phyloP scores from a whole-genome alignment of 2,113 vertebrate species.

The Lophura nycthemera region DNA sequence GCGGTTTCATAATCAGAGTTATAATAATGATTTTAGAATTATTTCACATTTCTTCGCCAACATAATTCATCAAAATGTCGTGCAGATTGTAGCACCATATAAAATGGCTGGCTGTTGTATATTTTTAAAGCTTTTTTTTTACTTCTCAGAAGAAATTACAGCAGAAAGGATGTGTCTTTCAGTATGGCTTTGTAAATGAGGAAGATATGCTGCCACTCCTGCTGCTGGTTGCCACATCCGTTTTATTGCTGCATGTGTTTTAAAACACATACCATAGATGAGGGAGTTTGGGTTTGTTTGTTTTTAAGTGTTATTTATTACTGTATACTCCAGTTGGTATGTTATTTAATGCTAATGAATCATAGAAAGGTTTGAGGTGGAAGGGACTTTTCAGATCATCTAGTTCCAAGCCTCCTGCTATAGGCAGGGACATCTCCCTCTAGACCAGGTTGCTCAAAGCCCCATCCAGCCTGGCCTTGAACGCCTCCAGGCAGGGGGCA shows the following conservation, averaged over 20 bases:
- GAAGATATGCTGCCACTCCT: not conserved
- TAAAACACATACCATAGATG: not conserved
- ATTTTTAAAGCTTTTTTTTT: conserved; percentile 26
- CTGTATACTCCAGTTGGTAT: not conserved
- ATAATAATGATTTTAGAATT: conserved; percentile 62
- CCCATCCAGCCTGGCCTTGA: no score
- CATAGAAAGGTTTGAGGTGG: no score
- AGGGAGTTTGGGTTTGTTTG: not conserved
- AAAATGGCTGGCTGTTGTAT: conserved; percentile 55
- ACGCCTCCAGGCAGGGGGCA: no score
- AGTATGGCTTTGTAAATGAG: conserved; percentile 50
- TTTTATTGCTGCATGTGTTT: not conserved
- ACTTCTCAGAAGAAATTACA: conserved; percentile 47
- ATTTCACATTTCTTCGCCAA: conserved; percentile 60
- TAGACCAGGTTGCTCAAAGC: no score
- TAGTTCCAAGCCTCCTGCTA: no score
- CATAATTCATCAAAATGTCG: conserved; percentile 49
- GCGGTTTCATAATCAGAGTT: conserved; percentile 66
- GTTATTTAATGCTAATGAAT: not conserved
- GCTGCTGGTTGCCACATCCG: not conserved
- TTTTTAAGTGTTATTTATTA: not conserved
- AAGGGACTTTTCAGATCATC: no score
- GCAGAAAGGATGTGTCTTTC: conserved; percentile 32
- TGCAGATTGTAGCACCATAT: not conserved
- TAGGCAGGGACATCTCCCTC: no score